Conservation (phyloP, 2,113 vertebrate genomes). For the Tragelaphus scriptus region DNA sequence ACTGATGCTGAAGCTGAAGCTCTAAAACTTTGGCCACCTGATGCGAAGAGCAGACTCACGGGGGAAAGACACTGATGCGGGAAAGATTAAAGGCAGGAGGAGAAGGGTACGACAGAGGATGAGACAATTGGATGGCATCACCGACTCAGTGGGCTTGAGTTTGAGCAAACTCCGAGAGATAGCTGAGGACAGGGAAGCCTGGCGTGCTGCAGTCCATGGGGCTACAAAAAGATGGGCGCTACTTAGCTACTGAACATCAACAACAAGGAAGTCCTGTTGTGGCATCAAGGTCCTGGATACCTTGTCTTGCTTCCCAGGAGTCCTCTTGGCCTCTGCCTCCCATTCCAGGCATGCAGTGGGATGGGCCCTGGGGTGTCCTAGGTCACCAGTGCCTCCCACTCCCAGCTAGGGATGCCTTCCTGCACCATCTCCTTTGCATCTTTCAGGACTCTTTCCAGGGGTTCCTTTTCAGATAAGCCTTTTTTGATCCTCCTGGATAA, state of each 20-base stretch:
- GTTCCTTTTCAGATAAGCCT: not conserved
- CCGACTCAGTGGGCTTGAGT: not conserved
- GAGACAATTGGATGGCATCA: not conserved
- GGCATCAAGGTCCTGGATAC: not conserved
- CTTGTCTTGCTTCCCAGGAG: not conserved
- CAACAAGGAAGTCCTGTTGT: not conserved
- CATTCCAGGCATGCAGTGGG: too few relatives aligned
- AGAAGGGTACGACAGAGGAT: not conserved
- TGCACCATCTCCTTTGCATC: not conserved
- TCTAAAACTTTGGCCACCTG: not conserved
- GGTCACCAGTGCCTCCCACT: not conserved
- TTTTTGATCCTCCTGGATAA: not conserved
- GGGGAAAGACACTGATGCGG: not conserved
- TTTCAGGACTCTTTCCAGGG: not conserved
- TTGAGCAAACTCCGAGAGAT: not conserved
- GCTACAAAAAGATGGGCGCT: not conserved
- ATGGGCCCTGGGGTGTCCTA: not conserved
- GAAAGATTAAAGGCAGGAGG: not conserved
- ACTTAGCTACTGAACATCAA: not conserved
- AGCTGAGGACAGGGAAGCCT: not conserved
- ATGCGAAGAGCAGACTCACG: not conserved
- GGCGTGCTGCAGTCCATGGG: not conserved
- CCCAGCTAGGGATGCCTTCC: not conserved
- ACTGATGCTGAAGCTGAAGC: not conserved
- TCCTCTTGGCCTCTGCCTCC: not conserved